These are phyloP conservation scores for Pollenia griseotomentosa DNA, from an alignment of 2,888 invertebrate species.

Conservation along the genomic window DNA sequence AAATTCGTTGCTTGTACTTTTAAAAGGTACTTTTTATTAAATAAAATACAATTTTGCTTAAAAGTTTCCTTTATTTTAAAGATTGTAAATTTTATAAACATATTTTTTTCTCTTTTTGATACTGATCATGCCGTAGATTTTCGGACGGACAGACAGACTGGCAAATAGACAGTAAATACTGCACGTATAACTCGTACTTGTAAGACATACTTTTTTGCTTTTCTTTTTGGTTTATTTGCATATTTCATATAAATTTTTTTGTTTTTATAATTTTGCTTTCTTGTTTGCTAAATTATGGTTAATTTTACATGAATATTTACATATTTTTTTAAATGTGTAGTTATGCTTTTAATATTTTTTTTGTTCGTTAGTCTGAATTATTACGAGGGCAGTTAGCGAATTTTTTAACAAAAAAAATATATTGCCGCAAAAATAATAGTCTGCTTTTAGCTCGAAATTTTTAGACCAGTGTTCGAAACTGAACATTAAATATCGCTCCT, in stretches of 20 bases:
- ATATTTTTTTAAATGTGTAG: constrained; percentile 42
- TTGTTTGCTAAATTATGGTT: constrained; percentile 59
- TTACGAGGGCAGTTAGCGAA: background rate
- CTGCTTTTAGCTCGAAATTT: too few species aligned
- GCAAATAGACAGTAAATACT: background rate
- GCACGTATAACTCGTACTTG: constrained; percentile 11
- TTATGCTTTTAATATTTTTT: background rate
- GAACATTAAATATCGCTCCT: too few species aligned
- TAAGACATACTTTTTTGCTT: background rate
- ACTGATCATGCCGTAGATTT: constrained; percentile 42
- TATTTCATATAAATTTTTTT: constrained; percentile 16
- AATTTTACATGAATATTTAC: constrained; percentile 70
- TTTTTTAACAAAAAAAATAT: too few species aligned
- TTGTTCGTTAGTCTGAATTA: constrained; percentile 16
- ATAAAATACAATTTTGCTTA: constrained; percentile 2
- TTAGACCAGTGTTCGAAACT: too few species aligned
- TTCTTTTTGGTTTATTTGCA: background rate
- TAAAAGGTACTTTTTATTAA: background rate
- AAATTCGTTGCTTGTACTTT: constrained; percentile 29
- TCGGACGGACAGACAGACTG: background rate
- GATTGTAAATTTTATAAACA: constrained; percentile 1
- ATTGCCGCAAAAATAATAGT: too few species aligned
- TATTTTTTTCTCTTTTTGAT: constrained; percentile 8
- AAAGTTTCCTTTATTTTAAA: constrained; percentile 1
- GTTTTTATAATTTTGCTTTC: constrained; percentile 32